Base-by-base conservation (phyloP, 2,888 invertebrate genomes). In the Nasonovia ribisnigri region DNA sequence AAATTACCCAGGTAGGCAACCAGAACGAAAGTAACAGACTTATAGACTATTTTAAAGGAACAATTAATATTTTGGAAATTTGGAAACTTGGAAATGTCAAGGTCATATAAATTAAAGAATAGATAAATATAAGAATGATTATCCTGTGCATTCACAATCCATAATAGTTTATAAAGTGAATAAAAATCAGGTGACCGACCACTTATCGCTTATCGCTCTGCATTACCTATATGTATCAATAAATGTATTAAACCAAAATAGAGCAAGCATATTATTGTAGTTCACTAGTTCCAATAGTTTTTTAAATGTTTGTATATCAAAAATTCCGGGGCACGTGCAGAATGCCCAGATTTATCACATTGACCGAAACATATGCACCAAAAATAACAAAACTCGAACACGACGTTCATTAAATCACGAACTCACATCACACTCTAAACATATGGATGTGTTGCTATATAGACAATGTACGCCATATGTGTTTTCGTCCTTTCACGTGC, bases 361-460 rank as follows among this genome's bases (percentile, higher is more conserved):
- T 36, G 77, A 36, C 36, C 36, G 3, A 77, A 77, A 77, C 36
- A 36, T 43, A 36, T 57, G 42, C 57, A n/a, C 29, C 5, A 42
- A 88, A 88, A 88, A 88, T 42, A 57, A 88, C 42, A 88, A 84
- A 42, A 26, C 51, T 43, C 36, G 51, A n/a, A 36, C 54, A 43
- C 24, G 16, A 57, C 42, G 57, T 43, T 88, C 60, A n/a, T 89
- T 46, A 90, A 90, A 90, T 77, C 48, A 90, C 90, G 8, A 90
- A 90, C 48, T 48, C 77, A 13, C 26, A 90, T 46, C 29, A 57
- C 42, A 42, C 26, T 29, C 57, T 46, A 42, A 90, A n/a, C 90
- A 90, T 24, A 16, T 77, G 77, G 77, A 20, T 20, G 77, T 77
- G 48, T 51, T 77, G 5, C 48, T 48, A 48, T 13, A 42, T 20